A percentile compares a stretch with the other conserved stretches of the same genome.
These are phyloP conservation scores for Melanotaenia nigrans DNA, from an alignment of 2,797 vertebrate genomes.

Conservation along the genomic window DNA sequence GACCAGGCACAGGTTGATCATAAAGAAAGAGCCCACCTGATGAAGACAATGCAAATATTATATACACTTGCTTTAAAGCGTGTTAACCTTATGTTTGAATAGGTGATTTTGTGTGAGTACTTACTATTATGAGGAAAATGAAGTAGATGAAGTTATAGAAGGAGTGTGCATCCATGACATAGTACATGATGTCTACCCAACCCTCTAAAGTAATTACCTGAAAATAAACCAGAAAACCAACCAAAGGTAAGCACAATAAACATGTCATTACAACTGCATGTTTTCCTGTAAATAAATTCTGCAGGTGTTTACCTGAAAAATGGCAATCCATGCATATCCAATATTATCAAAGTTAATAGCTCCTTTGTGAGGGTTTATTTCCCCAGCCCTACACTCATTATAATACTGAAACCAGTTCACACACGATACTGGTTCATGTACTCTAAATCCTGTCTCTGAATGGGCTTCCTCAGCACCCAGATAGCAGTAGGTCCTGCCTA, in stretches of 20 bases:
- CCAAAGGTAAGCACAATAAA: not conserved
- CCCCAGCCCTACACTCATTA: conserved; percentile 89
- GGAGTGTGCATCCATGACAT: conserved; percentile 98
- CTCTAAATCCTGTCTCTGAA: conserved; percentile 37
- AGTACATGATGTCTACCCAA: conserved; percentile 99
- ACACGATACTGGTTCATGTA: conserved; percentile 76
- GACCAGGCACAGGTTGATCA: conserved; percentile 99
- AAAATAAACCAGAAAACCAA: conserved; percentile 39
- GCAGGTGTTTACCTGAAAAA: conserved; percentile 90
- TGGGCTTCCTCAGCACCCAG: conserved; percentile 80
- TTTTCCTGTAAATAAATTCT: not conserved
- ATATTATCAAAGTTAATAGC: conserved; percentile 99
- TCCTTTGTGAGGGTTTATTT: conserved; percentile 94
- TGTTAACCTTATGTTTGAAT: not conserved
- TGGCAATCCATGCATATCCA: conserved; percentile 98
- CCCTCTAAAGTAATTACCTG: conserved; percentile 98
- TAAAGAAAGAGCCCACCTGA: conserved; percentile 99
- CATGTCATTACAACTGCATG: conserved; percentile 1
- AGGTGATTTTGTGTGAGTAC: conserved; percentile 41
- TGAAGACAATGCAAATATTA: not conserved
- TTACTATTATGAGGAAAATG: conserved; percentile 86
- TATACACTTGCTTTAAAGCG: conserved; percentile 9
- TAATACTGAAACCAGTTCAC: conserved; percentile 98
- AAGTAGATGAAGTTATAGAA: conserved; percentile 88
- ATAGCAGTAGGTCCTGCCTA: conserved; percentile 86